Evolutionary conservation across 2,113 vertebrate genomes (phyloP), one percentile per base, ranked within the genome.

Genomic region (Megaceryle maxima): DNA sequence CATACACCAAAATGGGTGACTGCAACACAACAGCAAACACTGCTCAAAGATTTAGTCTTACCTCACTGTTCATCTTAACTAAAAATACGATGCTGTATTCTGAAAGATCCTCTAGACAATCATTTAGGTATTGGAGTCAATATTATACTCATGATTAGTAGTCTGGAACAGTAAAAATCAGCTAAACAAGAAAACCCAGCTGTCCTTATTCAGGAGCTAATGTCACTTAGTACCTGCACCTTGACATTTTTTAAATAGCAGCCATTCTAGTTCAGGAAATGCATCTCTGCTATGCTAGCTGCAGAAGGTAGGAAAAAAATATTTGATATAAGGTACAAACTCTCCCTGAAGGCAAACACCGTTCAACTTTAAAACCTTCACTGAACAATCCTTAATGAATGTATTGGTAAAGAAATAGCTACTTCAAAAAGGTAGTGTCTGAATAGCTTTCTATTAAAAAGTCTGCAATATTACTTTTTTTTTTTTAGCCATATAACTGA

Each of bases 341-440:
- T 85, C 87, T 87, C 81, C 78, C 95, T 70, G 81, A 96, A 96
- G 84, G 87, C 74, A 90, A 95, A 95, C 81, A 92, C 2, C 63
- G 92, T 89, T 80, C 88, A 90, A 56, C 82, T 66, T 69, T 91
- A 94, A 96, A 94, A 93, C 79, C 90, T 83, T 88, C 79, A 83
- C 73, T 51, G 92, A 96, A 89, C 53, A 82, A 78, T 92, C 44
- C 39, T 63, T 92, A 96, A 92, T 89, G 74, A 92, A 83, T 69
- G 66, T 89, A 95, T 93, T 95, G 95, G 95, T 95, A 92, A 95
- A 97, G 63, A 96, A 97, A 96, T 81, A 96, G 92, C 67, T 56
- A 90, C 87, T 87, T 94, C 84, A 57, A 94, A 97, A 75, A 73
- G 92, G 94, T 83, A 91, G 66, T 43, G 53, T 60, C 84, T 79